Evolutionary conservation across 2,888 invertebrate genomes (phyloP).

Genomic region (Ectemnius cavifrons): DNA sequence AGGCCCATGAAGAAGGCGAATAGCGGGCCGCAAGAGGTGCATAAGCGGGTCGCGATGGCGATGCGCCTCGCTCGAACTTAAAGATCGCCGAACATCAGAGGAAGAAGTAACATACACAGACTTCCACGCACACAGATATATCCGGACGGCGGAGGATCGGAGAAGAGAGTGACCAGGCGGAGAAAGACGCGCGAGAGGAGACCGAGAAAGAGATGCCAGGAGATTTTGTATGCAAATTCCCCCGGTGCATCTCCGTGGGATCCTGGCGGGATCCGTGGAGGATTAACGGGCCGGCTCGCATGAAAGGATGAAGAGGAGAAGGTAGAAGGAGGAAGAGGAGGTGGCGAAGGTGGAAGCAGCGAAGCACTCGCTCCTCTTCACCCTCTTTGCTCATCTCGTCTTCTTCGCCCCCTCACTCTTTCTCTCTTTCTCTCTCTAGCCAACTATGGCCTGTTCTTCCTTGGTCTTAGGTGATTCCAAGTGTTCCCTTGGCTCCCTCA

Average conservation of each 20-base stretch:
- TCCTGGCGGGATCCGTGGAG: constrained; percentile 76
- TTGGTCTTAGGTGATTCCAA: background rate
- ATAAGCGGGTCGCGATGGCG: constrained; percentile 66
- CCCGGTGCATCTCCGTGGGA: constrained; percentile 77
- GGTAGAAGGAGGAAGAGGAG: constrained; percentile 42
- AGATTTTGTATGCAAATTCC: constrained; percentile 78
- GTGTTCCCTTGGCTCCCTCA: background rate
- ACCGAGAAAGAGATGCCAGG: constrained; percentile 70
- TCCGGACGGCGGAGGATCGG: constrained; percentile 3
- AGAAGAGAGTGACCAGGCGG: constrained; percentile 67
- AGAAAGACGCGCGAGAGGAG: constrained; percentile 41
- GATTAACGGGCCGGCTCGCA: constrained; percentile 78
- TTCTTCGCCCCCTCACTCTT: background rate
- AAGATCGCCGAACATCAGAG: constrained; percentile 54
- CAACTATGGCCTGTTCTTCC: constrained; percentile 22
- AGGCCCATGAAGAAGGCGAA: constrained; percentile 46
- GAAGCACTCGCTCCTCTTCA: constrained; percentile 22
- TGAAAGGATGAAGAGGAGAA: constrained; percentile 71
- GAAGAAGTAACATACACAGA: constrained; percentile 29
- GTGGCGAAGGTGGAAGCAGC: constrained; percentile 55
- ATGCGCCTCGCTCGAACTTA: constrained; percentile 63
- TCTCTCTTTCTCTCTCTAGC: constrained; percentile 12
- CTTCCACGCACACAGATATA: constrained; percentile 3
- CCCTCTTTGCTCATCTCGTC: constrained; percentile 19
- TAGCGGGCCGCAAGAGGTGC: constrained; percentile 56